These are phyloP conservation scores for Lithophane socia DNA, from an alignment of 2,888 invertebrate species.

Conservation along the genomic window DNA sequence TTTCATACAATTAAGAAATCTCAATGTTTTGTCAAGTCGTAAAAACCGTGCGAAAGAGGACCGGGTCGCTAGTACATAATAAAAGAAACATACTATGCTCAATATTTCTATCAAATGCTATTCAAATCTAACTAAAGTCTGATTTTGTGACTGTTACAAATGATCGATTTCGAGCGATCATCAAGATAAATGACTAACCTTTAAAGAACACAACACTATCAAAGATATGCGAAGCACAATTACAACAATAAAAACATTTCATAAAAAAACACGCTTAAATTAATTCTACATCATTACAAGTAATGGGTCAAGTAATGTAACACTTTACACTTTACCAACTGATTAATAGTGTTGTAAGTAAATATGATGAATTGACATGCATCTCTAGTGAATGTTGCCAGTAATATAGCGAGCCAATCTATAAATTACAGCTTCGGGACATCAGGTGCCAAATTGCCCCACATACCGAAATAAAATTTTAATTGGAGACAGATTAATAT, in stretches of 20 bases:
- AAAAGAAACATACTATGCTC: too few species aligned
- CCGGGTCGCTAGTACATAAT: too few species aligned
- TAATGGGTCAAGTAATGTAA: slow-evolving; percentile 53
- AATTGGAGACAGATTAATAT: slow-evolving; percentile 44
- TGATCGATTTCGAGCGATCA: slow-evolving; percentile 17
- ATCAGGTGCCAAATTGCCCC: slow-evolving; percentile 55
- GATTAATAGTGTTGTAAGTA: slow-evolving; percentile 65
- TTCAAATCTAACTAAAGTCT: too few species aligned
- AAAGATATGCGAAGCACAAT: slow-evolving; percentile 1
- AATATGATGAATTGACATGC: slow-evolving; percentile 63
- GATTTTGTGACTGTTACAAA: too few species aligned
- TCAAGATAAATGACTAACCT: slow-evolving; percentile 32
- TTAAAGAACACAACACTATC: slow-evolving; percentile 18
- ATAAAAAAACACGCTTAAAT: slow-evolving; percentile 27
- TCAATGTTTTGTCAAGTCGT: too few species aligned
- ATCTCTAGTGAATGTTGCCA: slow-evolving; percentile 57
- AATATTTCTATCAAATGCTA: too few species aligned
- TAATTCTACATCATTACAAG: slow-evolving; percentile 39
- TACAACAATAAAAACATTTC: slow-evolving; percentile 32
- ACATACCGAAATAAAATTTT: slow-evolving; percentile 48
- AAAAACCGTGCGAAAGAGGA: too few species aligned
- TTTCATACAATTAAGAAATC: too few species aligned
- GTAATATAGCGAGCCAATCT: slow-evolving; percentile 47
- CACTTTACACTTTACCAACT: slow-evolving; percentile 40
- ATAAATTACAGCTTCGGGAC: slow-evolving; percentile 57